Percentiles rank a stretch among this genome's conserved stretches.
Conservation (phyloP, 2,888 invertebrate species). For the Drosophila nr. medialis region DNA sequence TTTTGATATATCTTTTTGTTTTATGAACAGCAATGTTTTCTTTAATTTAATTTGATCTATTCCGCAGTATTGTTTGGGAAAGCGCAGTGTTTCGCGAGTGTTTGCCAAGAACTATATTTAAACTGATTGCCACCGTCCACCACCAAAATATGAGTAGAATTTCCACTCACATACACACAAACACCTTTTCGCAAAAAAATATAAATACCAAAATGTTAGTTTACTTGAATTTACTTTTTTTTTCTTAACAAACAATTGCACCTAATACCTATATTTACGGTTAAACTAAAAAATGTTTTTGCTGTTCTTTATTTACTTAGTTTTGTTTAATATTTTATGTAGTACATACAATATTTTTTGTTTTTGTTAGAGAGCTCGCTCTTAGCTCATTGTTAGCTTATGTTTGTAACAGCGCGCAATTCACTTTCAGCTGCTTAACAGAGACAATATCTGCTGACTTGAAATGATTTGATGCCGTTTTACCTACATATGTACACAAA, state of each 20-base stretch:
- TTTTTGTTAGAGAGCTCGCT: conserved; percentile 9
- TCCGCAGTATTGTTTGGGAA: conserved; percentile 82
- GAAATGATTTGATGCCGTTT: conserved; percentile 1
- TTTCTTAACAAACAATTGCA: conserved; percentile 55
- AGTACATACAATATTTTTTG: conserved; percentile 22
- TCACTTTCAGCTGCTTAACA: background rate
- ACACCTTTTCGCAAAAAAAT: conserved; percentile 36
- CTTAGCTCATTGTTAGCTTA: background rate
- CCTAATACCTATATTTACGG: conserved; percentile 34
- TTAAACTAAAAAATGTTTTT: conserved; percentile 38
- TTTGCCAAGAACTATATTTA: conserved; percentile 78
- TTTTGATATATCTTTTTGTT: conserved; percentile 37
- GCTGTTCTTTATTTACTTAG: conserved; percentile 17
- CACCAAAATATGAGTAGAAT: conserved; percentile 65
- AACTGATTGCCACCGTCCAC: conserved; percentile 58
- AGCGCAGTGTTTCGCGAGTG: conserved; percentile 81
- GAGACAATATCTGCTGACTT: conserved; percentile 1
- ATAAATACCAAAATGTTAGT: conserved; percentile 60
- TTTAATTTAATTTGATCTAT: conserved; percentile 74
- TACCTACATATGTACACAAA: conserved; percentile 8
- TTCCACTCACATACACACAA: conserved; percentile 47
- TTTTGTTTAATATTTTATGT: conserved; percentile 9
- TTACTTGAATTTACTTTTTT: conserved; percentile 47
- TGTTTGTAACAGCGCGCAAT: conserved; percentile 2
- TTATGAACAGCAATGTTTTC: conserved; percentile 52